phyloP scores from a whole-genome alignment of 2,888 invertebrate species.

The Pyrocoelia pectoralis region DNA sequence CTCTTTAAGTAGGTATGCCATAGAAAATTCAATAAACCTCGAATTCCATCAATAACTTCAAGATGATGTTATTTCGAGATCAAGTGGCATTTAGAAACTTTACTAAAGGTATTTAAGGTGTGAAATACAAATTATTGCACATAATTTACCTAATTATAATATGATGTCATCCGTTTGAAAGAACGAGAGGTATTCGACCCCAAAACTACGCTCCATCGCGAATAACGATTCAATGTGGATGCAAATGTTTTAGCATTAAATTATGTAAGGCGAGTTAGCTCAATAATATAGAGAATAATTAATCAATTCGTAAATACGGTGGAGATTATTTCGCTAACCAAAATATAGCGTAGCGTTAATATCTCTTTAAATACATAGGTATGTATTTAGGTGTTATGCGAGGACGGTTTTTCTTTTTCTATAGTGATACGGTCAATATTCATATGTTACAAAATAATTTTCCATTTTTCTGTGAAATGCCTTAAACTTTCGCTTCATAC shows the following conservation, averaged over 20 bases:
- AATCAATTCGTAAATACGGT: background rate
- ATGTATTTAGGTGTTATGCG: too few species aligned
- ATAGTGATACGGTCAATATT: too few species aligned
- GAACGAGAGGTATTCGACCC: background rate
- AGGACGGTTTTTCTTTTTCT: too few species aligned
- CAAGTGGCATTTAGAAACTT: conserved; percentile 29
- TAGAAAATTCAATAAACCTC: conserved; percentile 33
- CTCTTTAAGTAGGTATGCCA: too few species aligned
- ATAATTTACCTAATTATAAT: background rate
- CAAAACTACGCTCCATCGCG: background rate
- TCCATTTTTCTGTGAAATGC: too few species aligned
- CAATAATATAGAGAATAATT: background rate
- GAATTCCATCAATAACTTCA: conserved; percentile 32
- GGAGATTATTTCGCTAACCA: background rate
- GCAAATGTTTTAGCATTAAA: background rate
- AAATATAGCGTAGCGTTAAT: background rate
- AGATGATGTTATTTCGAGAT: conserved; percentile 22
- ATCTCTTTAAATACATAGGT: too few species aligned
- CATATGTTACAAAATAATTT: too few species aligned
- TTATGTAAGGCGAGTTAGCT: too few species aligned
- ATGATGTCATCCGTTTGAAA: too few species aligned
- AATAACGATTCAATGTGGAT: background rate
- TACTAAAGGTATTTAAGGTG: conserved; percentile 20
- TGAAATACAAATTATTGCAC: background rate
- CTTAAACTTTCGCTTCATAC: too few species aligned